Conservation (phyloP, 2,888 invertebrate species). For the Acanthoscelides obtectus region DNA sequence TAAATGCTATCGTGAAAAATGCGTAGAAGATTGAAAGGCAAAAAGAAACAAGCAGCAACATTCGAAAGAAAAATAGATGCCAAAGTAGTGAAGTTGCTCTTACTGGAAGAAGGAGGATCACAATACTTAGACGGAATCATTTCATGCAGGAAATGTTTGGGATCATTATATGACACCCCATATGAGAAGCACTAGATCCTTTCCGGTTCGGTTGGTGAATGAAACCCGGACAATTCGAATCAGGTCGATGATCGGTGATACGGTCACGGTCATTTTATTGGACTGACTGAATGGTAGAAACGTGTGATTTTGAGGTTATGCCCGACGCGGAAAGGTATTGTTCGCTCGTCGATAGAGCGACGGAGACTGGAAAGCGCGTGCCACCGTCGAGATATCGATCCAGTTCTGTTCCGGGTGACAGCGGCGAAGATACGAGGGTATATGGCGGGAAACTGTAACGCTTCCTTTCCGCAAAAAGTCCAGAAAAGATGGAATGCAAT, state of each 20-base stretch:
- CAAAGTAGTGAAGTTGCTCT: constrained; percentile 17
- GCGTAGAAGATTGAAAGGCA: neutral
- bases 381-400: constrained; percentile 29
- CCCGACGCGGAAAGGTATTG: constrained; percentile 4
- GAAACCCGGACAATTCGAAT: neutral
- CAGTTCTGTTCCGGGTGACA: constrained; percentile 3
- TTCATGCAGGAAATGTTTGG: constrained; percentile 13
- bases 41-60: neutral
- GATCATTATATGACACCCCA: neutral
- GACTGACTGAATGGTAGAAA: neutral
- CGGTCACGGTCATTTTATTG: neutral
- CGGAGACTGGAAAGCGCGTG: neutral
- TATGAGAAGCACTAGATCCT: neutral
- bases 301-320: constrained; percentile 36
- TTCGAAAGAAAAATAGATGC: neutral
- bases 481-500: too few species aligned
- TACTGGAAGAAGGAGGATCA: constrained; percentile 43
- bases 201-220: neutral
- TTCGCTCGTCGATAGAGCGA: neutral
- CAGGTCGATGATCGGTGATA: neutral
- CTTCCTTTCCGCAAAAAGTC: neutral
- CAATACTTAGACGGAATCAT: constrained; percentile 47
- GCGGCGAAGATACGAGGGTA: neutral
- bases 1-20: neutral
- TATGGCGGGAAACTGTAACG: neutral